A percentile compares a stretch with the other conserved stretches of the same genome.
Conservation (phyloP, 2,888 invertebrate species). For the Nomada fabriciana region DNA sequence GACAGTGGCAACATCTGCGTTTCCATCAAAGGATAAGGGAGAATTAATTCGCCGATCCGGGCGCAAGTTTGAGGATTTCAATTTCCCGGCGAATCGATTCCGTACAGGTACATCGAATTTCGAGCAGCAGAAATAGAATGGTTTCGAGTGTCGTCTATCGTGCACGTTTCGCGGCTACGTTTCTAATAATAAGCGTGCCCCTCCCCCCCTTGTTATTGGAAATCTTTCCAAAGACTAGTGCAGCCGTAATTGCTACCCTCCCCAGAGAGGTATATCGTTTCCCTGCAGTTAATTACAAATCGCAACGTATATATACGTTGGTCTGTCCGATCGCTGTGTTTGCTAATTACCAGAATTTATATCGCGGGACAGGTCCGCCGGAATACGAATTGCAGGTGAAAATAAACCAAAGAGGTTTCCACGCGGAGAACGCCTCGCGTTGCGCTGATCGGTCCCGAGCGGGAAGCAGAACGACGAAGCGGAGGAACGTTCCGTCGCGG, state of each 20-base stretch:
- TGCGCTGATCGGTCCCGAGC: not conserved
- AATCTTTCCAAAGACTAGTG: constrained; percentile 19
- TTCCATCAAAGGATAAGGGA: not conserved
- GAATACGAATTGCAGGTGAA: not conserved
- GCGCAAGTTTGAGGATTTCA: not conserved
- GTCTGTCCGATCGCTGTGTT: constrained; percentile 15
- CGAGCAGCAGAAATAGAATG: not conserved
- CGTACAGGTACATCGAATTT: not conserved
- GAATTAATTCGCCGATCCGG: not conserved
- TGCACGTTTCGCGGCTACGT: not conserved
- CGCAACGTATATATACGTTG: constrained; percentile 20
- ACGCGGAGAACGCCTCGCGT: not conserved
- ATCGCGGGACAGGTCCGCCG: not conserved
- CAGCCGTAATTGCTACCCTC: constrained; percentile 20
- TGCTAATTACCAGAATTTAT: constrained; percentile 47
- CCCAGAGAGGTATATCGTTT: constrained; percentile 4
- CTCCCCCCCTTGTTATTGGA: constrained; percentile 11
- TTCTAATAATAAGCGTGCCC: constrained; percentile 20
- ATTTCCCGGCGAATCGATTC: not conserved
- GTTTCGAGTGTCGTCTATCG: not conserved
- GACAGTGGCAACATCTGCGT: not conserved
- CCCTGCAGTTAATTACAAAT: constrained; percentile 42
- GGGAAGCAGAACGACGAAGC: not conserved
- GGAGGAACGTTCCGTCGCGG: not conserved
- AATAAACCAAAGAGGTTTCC: not conserved